phyloP scores from a whole-genome alignment of 1,140 invertebrate genomes.

The Zophobas atratus region DNA sequence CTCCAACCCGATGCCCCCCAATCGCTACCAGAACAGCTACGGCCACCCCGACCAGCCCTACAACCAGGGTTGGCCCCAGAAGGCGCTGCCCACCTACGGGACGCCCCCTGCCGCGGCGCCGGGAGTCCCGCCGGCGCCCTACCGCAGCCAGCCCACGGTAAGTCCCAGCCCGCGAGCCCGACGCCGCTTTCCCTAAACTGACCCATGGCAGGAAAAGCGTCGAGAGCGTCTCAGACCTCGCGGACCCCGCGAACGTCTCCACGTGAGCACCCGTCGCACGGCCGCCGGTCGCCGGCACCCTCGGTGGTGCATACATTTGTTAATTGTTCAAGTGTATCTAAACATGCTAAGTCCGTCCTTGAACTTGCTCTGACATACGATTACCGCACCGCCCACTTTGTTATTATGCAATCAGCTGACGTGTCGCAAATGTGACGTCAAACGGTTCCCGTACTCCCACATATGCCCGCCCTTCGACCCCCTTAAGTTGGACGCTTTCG shows the following conservation, averaged over 20 bases:
- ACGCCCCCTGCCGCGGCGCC: slow-evolving; percentile 51
- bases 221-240: slow-evolving; percentile 10
- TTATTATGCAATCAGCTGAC: slow-evolving; percentile 67
- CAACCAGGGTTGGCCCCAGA: slow-evolving; percentile 65
- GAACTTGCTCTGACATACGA: slow-evolving; percentile 65
- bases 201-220: slow-evolving; percentile 45
- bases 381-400: slow-evolving; percentile 65
- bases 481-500: slow-evolving; percentile 27
- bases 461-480: slow-evolving; percentile 50
- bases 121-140: slow-evolving; percentile 58
- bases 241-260: neutral
- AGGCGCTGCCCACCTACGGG: slow-evolving; percentile 56
- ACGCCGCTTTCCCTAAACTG: slow-evolving; percentile 38
- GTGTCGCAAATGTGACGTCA: slow-evolving; percentile 62
- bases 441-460: slow-evolving; percentile 53
- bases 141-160: slow-evolving; percentile 65
- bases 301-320: slow-evolving; percentile 33
- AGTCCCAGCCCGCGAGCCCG: slow-evolving; percentile 49
- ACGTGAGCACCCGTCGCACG: neutral
- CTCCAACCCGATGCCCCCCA: slow-evolving; percentile 61
- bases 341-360: slow-evolving; percentile 64
- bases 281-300: neutral
- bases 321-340: slow-evolving; percentile 47
- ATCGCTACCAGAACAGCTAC: slow-evolving; percentile 66
- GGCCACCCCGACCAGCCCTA: slow-evolving; percentile 64